These are phyloP conservation scores for Aphelenchoides bicaudatus DNA, from an alignment of 2,888 invertebrate species.

Conservation along the genomic window DNA sequence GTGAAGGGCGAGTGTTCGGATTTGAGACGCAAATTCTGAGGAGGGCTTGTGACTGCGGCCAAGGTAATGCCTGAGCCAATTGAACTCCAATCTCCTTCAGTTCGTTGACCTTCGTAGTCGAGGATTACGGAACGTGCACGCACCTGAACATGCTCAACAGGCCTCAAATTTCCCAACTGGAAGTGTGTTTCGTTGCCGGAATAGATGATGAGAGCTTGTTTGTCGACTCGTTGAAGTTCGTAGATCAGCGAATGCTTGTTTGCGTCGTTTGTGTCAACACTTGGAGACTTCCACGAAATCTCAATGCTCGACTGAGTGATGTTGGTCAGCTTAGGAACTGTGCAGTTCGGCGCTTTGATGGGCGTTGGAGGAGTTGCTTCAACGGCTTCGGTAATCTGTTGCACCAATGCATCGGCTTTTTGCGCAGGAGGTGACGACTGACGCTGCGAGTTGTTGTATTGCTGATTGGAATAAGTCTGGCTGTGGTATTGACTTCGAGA, in stretches of 20 bases:
- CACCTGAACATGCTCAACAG: constrained; percentile 42
- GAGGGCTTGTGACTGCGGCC: constrained; percentile 30
- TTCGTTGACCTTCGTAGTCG: constrained; percentile 37
- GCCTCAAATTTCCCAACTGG: constrained; percentile 33
- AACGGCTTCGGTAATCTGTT: neutral
- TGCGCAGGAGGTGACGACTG: constrained; percentile 11
- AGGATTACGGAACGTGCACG: constrained; percentile 37
- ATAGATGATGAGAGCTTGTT: constrained; percentile 36
- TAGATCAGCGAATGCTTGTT: constrained; percentile 32
- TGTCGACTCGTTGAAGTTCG: constrained; percentile 40
- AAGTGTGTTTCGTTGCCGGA: constrained; percentile 32
- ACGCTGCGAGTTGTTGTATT: constrained; percentile 7
- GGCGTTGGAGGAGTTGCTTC: neutral
- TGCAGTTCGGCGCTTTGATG: constrained; percentile 23
- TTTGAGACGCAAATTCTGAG: constrained; percentile 28
- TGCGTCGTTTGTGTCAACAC: too few relatives aligned
- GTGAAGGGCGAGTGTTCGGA: constrained; percentile 12
- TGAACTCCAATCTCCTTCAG: constrained; percentile 40
- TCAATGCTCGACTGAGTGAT: constrained; percentile 30
- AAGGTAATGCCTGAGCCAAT: constrained; percentile 40
- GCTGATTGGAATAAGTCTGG: neutral
- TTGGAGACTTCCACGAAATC: constrained; percentile 25
- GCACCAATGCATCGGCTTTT: neutral
- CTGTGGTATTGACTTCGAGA: neutral
- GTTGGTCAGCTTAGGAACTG: constrained; percentile 29